Conservation (phyloP, 2,113 vertebrate genomes). For the Pachycephala philippinensis region DNA sequence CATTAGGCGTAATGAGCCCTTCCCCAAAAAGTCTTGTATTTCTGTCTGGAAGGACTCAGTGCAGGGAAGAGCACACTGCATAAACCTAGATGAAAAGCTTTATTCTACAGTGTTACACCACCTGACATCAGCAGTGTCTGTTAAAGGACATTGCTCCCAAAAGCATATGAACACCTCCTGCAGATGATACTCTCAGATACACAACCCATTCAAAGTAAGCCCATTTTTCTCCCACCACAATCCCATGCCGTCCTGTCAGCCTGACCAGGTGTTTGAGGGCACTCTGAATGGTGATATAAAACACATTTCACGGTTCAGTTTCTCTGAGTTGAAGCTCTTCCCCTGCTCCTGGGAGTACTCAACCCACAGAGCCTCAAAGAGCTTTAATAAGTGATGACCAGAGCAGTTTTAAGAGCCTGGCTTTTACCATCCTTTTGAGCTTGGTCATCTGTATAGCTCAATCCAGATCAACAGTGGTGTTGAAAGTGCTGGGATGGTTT, state of each 20-base stretch:
- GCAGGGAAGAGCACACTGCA: not conserved
- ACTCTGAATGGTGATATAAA: not conserved
- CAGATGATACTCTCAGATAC: not conserved
- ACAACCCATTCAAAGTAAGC: not conserved
- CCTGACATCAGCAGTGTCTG: not conserved
- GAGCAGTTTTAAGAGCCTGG: constrained; percentile 22
- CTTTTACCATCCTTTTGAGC: constrained; percentile 58
- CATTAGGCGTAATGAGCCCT: constrained; percentile 33
- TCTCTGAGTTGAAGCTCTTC: constrained; percentile 34
- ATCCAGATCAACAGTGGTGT: not conserved
- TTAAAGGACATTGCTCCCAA: constrained; percentile 8
- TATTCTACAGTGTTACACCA: not conserved
- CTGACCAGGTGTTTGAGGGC: not conserved
- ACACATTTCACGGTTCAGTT: not conserved
- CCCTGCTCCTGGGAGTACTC: not conserved
- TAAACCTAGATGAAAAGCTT: not conserved
- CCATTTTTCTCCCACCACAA: not conserved
- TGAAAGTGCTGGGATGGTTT: constrained; percentile 37
- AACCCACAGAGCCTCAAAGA: constrained; percentile 11
- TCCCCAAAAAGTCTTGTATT: constrained; percentile 23
- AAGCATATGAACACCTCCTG: not conserved
- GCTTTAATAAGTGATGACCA: constrained; percentile 25
- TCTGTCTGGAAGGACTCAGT: constrained; percentile 14
- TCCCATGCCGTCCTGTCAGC: not conserved
- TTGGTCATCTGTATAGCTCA: constrained; percentile 1